These are phyloP conservation scores for Papilio elwesi DNA, from an alignment of 2,888 invertebrate species.

Conservation along the genomic window DNA sequence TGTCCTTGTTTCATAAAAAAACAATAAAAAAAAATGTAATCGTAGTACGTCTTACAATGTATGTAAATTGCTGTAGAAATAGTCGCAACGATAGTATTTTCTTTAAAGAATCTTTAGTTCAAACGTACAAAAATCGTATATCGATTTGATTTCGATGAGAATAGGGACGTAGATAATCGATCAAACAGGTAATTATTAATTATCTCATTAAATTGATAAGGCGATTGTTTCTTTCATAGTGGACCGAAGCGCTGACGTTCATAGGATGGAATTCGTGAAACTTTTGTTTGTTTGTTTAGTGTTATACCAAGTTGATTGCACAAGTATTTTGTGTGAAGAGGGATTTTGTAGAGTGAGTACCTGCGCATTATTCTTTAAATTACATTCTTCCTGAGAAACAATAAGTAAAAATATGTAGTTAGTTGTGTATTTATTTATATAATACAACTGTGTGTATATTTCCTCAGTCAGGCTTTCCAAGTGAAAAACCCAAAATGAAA, in stretches of 20 bases:
- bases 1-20: too few relatives aligned
- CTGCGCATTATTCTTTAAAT: constrained; percentile 3
- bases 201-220: constrained; percentile 41
- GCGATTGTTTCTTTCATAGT: constrained; percentile 52
- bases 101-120: background rate
- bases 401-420: background rate
- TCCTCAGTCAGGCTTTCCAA: background rate
- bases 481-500: background rate
- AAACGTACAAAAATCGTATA: background rate
- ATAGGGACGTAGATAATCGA: constrained; percentile 40
- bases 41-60: too few relatives aligned
- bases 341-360: constrained; percentile 70
- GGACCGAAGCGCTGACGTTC: constrained; percentile 49
- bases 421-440: background rate
- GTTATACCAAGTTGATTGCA: constrained; percentile 49
- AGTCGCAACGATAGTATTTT: background rate
- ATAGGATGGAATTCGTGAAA: constrained; percentile 59
- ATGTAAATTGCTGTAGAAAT: background rate
- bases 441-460: background rate
- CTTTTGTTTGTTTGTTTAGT: constrained; percentile 53
- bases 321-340: constrained; percentile 62
- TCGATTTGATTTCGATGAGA: constrained; percentile 21
- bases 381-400: background rate
- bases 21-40: too few relatives aligned
- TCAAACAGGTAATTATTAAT: constrained; percentile 49